Conservation (phyloP, 2,888 invertebrate genomes). For the Pollenia labialis region DNA sequence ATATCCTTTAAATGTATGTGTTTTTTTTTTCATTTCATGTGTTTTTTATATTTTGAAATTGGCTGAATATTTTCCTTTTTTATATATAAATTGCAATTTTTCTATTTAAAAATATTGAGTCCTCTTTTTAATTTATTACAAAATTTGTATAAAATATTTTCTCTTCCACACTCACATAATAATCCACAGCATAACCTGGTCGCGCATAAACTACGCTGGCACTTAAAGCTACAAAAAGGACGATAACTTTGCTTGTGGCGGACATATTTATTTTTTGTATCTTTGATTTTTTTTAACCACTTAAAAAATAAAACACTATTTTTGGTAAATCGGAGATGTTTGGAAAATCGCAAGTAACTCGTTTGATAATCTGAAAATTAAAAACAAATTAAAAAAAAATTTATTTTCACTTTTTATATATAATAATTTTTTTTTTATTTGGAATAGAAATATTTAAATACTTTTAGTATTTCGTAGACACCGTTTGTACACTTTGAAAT, state of each 20-base stretch:
- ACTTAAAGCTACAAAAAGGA: conserved; percentile 80
- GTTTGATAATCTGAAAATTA: conserved; percentile 56
- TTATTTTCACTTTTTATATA: conserved; percentile 8
- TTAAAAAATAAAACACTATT: conserved; percentile 19
- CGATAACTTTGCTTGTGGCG: conserved; percentile 78
- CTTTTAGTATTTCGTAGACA: conserved; percentile 80
- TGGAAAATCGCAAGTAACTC: background rate
- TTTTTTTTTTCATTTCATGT: too few relatives aligned
- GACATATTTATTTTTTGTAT: conserved; percentile 77
- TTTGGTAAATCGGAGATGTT: conserved; percentile 13
- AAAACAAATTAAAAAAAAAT: background rate
- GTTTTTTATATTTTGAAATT: too few relatives aligned
- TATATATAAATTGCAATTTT: too few relatives aligned
- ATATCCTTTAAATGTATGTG: too few relatives aligned
- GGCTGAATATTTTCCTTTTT: too few relatives aligned
- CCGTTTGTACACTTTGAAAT: conserved; percentile 81
- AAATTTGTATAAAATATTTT: background rate
- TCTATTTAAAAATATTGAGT: background rate
- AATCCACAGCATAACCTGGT: conserved; percentile 86
- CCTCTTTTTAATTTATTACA: background rate
- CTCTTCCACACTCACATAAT: conserved; percentile 86
- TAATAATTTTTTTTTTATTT: conserved; percentile 45
- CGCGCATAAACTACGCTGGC: conserved; percentile 79
- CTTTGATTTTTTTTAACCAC: conserved; percentile 19
- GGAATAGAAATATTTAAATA: conserved; percentile 65